Conservation (phyloP, 2,113 vertebrate species). For the Paramisgurnus dabryanus region DNA sequence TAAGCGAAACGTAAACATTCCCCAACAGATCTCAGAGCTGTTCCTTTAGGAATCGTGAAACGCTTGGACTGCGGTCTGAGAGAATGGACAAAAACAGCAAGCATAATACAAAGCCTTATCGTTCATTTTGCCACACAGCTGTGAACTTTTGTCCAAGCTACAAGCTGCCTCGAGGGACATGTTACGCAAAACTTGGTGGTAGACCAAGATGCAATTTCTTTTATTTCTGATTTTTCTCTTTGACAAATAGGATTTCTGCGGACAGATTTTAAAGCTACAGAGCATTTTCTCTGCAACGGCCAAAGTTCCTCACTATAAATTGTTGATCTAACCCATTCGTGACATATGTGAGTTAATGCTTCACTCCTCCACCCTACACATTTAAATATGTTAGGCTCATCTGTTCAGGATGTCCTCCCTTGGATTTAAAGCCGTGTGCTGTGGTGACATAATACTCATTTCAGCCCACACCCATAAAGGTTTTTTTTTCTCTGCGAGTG, state of each 20-base stretch:
- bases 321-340: constrained; percentile 31
- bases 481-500: constrained; percentile 39
- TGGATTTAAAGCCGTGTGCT: constrained; percentile 30
- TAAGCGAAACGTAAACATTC: constrained; percentile 65
- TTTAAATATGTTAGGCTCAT: constrained; percentile 20
- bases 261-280: neutral
- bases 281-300: neutral
- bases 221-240: neutral
- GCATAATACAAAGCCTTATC: constrained; percentile 35
- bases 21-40: constrained; percentile 30
- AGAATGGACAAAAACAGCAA: constrained; percentile 29
- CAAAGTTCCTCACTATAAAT: neutral
- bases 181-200: constrained; percentile 18
- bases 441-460: constrained; percentile 49
- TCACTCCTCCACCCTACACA: constrained; percentile 23
- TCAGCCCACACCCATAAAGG: constrained; percentile 50
- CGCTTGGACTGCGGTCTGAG: constrained; percentile 20
- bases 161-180: constrained; percentile 11
- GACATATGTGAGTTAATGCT: constrained; percentile 23
- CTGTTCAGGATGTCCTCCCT: constrained; percentile 20
- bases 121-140: constrained; percentile 21
- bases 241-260: neutral
- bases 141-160: constrained; percentile 12
- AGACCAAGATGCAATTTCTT: constrained; percentile 1
- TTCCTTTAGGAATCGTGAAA: constrained; percentile 42